These are phyloP conservation scores for Hydractinia symbiolongicarpus DNA, from an alignment of 30 jellyfish, hydroid and myxozoan genomes.

Conservation along the genomic window DNA sequence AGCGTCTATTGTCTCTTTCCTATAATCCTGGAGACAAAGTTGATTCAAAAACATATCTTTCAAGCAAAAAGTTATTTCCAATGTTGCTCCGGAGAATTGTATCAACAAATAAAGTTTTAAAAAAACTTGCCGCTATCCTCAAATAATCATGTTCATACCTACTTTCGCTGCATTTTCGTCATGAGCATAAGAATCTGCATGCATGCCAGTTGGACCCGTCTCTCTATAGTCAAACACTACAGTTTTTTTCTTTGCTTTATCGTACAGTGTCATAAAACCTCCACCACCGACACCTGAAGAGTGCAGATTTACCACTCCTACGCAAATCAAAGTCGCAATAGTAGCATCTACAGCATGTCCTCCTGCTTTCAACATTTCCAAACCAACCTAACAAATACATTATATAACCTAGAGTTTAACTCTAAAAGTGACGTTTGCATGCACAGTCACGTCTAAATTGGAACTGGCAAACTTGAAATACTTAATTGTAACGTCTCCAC, in stretches of 20 bases:
- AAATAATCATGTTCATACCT: slow-evolving; percentile 12
- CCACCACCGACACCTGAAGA: slow-evolving; percentile 96
- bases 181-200: slow-evolving; percentile 18
- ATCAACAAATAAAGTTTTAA: too few species aligned
- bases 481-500: too few species aligned
- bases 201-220: slow-evolving; percentile 47
- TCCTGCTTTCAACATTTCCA: slow-evolving; percentile 48
- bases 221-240: slow-evolving; percentile 59
- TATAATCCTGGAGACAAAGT: too few species aligned
- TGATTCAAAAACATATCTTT: too few species aligned
- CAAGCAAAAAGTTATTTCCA: too few species aligned
- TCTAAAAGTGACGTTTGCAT: too few species aligned
- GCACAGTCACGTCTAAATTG: too few species aligned
- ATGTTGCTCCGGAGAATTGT: too few species aligned
- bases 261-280: slow-evolving; percentile 64
- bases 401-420: not conserved
- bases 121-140: too few species aligned
- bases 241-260: slow-evolving; percentile 22
- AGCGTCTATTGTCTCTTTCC: too few species aligned
- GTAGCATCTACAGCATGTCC: slow-evolving; percentile 96
- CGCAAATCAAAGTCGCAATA: slow-evolving; percentile 60
- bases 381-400: slow-evolving; percentile 51
- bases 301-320: slow-evolving; percentile 62
- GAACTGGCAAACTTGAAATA: too few species aligned
- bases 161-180: slow-evolving; percentile 5